Percentiles rank a stretch among this genome's conserved stretches.
Evolutionary conservation across 2,113 vertebrate genomes (phyloP).

Genomic region (Thermophis baileyi): DNA sequence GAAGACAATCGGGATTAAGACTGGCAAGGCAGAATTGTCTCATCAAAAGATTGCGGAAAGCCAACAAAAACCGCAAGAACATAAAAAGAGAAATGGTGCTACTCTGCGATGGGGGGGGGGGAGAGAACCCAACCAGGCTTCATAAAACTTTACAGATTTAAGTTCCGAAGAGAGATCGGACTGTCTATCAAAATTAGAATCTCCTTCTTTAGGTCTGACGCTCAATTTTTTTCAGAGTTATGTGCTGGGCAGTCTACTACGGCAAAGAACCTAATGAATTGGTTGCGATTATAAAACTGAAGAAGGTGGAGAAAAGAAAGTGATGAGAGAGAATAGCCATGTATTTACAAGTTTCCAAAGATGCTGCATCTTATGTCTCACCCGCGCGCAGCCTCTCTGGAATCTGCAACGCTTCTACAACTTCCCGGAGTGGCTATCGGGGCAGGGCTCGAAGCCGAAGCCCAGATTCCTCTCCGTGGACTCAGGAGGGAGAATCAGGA

Average conservation of each 20-base stretch:
- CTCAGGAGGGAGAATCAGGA: not conserved
- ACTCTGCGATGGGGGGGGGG: not conserved
- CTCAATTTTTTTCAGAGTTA: not conserved
- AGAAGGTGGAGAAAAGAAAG: not conserved
- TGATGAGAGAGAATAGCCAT: not conserved
- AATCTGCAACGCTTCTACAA: not conserved
- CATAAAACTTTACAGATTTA: not conserved
- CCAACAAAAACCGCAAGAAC: not conserved
- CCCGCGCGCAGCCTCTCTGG: not conserved
- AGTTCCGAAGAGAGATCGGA: not conserved
- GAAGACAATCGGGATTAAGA: not conserved
- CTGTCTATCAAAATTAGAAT: not conserved
- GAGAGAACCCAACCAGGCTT: not conserved
- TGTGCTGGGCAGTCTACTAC: not conserved
- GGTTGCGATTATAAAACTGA: not conserved
- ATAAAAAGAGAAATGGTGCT: not conserved
- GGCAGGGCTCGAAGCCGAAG: not conserved
- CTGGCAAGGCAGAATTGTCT: not conserved
- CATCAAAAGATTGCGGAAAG: no score
- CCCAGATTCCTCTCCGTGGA: not conserved
- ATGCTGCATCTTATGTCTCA: not conserved
- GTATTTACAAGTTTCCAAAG: not conserved
- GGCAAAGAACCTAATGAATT: not conserved
- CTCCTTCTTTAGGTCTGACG: not conserved
- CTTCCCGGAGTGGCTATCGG: not conserved